phyloP scores from a whole-genome alignment of 2,888 invertebrate genomes.

The Callosobruchus maculatus region DNA sequence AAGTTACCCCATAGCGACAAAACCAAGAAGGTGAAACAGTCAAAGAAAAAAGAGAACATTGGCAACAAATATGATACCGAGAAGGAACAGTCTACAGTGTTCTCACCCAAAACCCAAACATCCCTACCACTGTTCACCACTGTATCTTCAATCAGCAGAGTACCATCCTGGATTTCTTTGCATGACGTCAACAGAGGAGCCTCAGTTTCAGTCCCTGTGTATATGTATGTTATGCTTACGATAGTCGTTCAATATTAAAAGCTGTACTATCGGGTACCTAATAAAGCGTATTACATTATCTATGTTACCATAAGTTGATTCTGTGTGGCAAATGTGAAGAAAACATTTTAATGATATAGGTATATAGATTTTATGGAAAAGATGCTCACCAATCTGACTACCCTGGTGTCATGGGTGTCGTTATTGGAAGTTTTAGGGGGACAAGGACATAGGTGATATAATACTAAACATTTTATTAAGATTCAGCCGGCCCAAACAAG shows the following conservation, averaged over 20 bases:
- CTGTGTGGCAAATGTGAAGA: neutral
- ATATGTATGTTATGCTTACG: neutral
- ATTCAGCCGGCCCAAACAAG: no score
- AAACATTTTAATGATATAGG: no score
- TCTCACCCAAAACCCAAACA: slow-evolving; percentile 32
- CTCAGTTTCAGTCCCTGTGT: slow-evolving; percentile 14
- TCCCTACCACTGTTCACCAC: slow-evolving; percentile 33
- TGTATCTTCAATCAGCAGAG: slow-evolving; percentile 37
- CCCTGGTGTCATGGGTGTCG: no score
- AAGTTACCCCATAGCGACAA: slow-evolving; percentile 44
- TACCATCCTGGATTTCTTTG: slow-evolving; percentile 38
- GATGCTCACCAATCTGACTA: no score
- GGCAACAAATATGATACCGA: slow-evolving; percentile 37
- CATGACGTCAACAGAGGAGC: slow-evolving; percentile 29
- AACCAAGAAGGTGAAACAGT: slow-evolving; percentile 42
- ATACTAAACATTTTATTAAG: no score
- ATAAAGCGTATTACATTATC: neutral
- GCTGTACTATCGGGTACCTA: neutral
- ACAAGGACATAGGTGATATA: no score
- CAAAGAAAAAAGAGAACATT: slow-evolving; percentile 36
- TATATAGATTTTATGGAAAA: no score
- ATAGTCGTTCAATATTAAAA: neutral
- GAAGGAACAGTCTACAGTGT: slow-evolving; percentile 37
- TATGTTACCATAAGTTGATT: neutral
- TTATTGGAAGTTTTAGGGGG: no score